Evolutionary conservation across 2,797 vertebrate species (phyloP).

Genomic region (Lagorchestes hirsutus): DNA sequence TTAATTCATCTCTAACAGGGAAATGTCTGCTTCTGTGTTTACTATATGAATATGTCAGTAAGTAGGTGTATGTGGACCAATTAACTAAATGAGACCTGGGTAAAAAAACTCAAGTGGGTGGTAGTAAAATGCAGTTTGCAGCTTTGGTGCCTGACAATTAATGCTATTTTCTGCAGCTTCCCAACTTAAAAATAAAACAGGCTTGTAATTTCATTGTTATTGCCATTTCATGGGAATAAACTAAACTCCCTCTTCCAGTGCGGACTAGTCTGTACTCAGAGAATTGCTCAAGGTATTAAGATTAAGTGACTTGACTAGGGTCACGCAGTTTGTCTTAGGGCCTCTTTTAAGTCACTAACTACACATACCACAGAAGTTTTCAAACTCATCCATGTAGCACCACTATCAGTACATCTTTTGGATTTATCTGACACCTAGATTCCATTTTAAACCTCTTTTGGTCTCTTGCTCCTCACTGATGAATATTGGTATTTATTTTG

Average conservation of each 20-base stretch:
- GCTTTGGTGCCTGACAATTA: constrained; percentile 20
- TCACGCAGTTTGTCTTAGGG: background rate
- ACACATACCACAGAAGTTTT: background rate
- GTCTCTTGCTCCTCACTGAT: constrained; percentile 19
- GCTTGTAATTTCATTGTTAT: background rate
- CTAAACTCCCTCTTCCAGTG: background rate
- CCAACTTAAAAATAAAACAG: background rate
- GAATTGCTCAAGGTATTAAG: background rate
- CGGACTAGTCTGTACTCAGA: background rate
- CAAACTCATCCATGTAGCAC: background rate
- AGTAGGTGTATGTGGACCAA: constrained; percentile 5
- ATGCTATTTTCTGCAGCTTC: background rate
- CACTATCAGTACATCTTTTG: background rate
- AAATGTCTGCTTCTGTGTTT: constrained; percentile 22
- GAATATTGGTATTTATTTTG: constrained; percentile 35
- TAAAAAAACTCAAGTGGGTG: constrained; percentile 26
- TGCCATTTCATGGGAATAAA: background rate
- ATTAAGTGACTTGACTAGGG: background rate
- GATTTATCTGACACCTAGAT: constrained; percentile 25
- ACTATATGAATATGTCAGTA: constrained; percentile 24
- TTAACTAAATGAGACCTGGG: constrained; percentile 53
- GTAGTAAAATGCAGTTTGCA: constrained; percentile 11
- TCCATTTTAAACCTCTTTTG: constrained; percentile 17
- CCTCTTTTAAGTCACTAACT: background rate
- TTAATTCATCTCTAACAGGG: constrained; percentile 43